Base-by-base conservation (phyloP, 2,888 invertebrate genomes). In the Papilio protenor region DNA sequence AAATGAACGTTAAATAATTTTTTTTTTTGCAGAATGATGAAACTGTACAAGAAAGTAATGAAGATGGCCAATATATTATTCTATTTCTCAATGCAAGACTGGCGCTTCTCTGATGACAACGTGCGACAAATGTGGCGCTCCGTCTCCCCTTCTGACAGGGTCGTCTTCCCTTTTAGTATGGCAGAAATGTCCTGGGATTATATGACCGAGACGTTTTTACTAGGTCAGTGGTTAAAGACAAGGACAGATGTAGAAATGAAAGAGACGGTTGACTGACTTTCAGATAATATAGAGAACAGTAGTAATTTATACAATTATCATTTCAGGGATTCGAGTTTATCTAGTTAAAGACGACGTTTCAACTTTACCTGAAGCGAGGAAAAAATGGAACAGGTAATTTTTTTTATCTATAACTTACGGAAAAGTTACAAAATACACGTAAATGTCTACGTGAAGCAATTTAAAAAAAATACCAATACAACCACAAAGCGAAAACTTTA, bases 81-180 rank as follows among this genome's bases (percentile, higher is more conserved):
- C 83, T 98, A 97, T 90, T 98, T 98, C 92, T 96, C 97, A 4
- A 96, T 95, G 16, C 96, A 96, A 80, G 96, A 97, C 80, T 98
- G 98, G 98, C 91, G 92, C 40, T 97, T 97, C 55, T 89, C 94
- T 1, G 96, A 96, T 80, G 90, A 92, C n/a, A 96, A 96, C 71
- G 95, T 96, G 0, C 89, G 95, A 21, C 87, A 85, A 3, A 92
- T 98, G 84, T 95, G 96, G 94, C 87, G 88, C 0, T 94, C 95
- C 0, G 85, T 97, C 75, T 92, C 95, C 0, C 89, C 89, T 0
- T 90, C 90, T 11, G 97, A 97, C 85, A 93, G 94, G 77, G 91
- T 95, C 27, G 89, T 96, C 5, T 98, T 97, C 86, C 96, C 96
- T 27, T 98, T 97, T 89, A 96, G 96, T 86, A 95, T 98, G 81